Evolutionary conservation across 2,797 vertebrate species (phyloP).

Genomic region (Danionella dracula): DNA sequence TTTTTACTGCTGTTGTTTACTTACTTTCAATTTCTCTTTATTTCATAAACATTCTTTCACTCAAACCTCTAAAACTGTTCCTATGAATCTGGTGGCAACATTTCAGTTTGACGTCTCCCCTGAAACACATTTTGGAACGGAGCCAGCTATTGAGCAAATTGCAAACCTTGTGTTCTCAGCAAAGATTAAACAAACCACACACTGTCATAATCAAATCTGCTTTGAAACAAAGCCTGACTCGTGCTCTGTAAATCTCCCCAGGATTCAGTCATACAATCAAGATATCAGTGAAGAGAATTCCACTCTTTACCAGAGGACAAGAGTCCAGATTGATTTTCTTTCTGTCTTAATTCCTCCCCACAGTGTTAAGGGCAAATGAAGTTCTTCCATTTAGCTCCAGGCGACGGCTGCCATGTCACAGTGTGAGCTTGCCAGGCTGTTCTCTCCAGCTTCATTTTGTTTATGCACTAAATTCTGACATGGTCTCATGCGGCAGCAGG

Average conservation of each 20-base stretch:
- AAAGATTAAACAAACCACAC: not conserved
- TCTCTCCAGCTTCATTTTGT: slow-evolving; percentile 20
- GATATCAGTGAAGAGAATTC: slow-evolving; percentile 49
- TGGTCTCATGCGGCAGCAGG: not conserved
- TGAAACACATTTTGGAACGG: not conserved
- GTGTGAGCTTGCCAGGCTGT: slow-evolving; percentile 4
- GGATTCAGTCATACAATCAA: slow-evolving; percentile 44
- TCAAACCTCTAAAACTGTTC: not conserved
- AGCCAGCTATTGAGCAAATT: not conserved
- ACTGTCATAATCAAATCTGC: slow-evolving; percentile 7
- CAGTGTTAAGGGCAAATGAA: slow-evolving; percentile 16
- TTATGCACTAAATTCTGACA: not conserved
- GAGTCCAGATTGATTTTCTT: slow-evolving; percentile 30
- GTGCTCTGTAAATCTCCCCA: slow-evolving; percentile 12
- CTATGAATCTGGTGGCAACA: not conserved
- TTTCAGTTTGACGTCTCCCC: too few relatives aligned
- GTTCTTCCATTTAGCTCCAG: slow-evolving; percentile 26
- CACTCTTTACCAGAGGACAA: slow-evolving; percentile 40
- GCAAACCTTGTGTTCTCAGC: not conserved
- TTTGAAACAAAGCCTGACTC: not conserved
- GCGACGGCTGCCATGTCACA: slow-evolving; percentile 4
- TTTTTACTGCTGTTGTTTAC: too few relatives aligned
- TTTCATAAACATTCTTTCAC: not conserved
- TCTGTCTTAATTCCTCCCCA: slow-evolving; percentile 27
- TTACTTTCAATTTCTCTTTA: too few relatives aligned